Percentiles rank a stretch among this genome's conserved stretches.
Conservation (phyloP, 1,140 invertebrate species). For the Drosophila simulans region DNA sequence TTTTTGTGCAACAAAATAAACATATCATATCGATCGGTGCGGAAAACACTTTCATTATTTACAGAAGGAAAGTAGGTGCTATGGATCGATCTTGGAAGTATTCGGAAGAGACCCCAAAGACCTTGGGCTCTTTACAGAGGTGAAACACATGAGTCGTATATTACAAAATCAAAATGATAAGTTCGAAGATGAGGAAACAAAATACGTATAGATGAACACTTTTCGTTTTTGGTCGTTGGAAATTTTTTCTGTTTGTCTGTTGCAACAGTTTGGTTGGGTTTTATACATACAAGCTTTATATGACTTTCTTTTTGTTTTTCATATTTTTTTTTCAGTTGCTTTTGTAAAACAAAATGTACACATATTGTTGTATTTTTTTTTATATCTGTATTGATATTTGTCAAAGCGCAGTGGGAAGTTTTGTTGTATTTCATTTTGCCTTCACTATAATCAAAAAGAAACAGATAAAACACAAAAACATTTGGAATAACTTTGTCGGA, state of each 20-base stretch:
- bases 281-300: constrained; percentile 79
- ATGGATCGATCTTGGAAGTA: constrained; percentile 45
- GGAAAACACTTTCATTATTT: constrained; percentile 40
- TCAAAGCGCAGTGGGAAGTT: constrained; percentile 85
- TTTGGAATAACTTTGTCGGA: constrained; percentile 51
- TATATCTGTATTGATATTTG: constrained; percentile 59
- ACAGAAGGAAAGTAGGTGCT: constrained; percentile 39
- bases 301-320: constrained; percentile 59
- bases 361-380: constrained; percentile 30
- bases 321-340: constrained; percentile 33
- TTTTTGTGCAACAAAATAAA: constrained; percentile 50
- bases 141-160: constrained; percentile 22
- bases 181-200: constrained; percentile 44
- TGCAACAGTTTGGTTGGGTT: constrained; percentile 45
- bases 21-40: constrained; percentile 44
- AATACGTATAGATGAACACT: constrained; percentile 38
- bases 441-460: constrained; percentile 79
- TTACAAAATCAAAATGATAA: constrained; percentile 39
- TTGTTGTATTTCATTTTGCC: constrained; percentile 84
- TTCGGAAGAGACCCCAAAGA: constrained; percentile 10
- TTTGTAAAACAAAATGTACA: constrained; percentile 34
- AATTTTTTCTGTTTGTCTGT: constrained; percentile 57
- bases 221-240: constrained; percentile 59
- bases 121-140: background rate
- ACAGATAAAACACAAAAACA: constrained; percentile 61